These are phyloP conservation scores for Incurvaria masculella DNA, from an alignment of 2,888 invertebrate species.

Conservation along the genomic window DNA sequence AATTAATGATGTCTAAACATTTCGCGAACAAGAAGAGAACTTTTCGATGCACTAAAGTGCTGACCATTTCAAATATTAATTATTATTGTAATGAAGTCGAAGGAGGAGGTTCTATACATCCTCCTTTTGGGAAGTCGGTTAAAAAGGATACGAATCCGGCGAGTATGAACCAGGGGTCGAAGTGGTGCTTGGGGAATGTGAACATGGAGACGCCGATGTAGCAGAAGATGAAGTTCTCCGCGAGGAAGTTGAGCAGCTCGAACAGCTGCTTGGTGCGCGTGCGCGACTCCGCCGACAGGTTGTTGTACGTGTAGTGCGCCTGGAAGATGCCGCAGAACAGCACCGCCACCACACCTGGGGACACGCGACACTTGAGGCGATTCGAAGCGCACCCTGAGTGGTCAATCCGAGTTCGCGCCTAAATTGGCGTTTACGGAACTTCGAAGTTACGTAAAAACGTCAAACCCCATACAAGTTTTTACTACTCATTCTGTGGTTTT, in stretches of 20 bases:
- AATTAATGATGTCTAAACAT: too few relatives aligned
- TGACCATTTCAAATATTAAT: too few relatives aligned
- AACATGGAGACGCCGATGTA: constrained; percentile 99
- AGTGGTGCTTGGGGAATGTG: constrained; percentile 93
- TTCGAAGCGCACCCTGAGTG: too few relatives aligned
- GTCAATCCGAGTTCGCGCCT: too few relatives aligned
- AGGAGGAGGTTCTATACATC: background rate
- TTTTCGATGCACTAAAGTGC: constrained; percentile 1
- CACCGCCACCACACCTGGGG: constrained; percentile 90
- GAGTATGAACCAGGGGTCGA: constrained; percentile 88
- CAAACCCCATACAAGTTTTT: too few relatives aligned
- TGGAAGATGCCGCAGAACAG: constrained; percentile 98
- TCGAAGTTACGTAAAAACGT: too few relatives aligned
- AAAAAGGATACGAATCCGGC: constrained; percentile 90
- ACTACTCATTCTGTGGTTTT: too few relatives aligned
- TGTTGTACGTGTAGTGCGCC: constrained; percentile 98
- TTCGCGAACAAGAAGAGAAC: too few relatives aligned
- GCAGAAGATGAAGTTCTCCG: constrained; percentile 97
- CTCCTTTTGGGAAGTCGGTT: background rate
- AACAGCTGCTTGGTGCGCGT: constrained; percentile 88
- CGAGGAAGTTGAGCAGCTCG: constrained; percentile 91
- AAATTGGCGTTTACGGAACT: too few relatives aligned
- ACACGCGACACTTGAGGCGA: constrained; percentile 8
- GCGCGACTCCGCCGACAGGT: constrained; percentile 84
- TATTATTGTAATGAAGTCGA: background rate